Base-by-base conservation (phyloP, 2,888 invertebrate species). In the Helobdella robusta region DNA sequence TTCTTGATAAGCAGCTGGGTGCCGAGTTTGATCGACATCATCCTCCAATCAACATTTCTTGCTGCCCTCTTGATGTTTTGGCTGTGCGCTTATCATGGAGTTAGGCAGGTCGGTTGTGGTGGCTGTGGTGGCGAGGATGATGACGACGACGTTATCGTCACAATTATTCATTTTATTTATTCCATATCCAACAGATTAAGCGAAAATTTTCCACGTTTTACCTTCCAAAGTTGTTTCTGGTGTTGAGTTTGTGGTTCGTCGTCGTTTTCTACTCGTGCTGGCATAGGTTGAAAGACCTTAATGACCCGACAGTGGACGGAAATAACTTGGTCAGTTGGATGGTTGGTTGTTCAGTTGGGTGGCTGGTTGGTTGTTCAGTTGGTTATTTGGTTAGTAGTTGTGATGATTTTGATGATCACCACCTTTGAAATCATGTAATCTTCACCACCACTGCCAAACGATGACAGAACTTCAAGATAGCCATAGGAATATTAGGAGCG, bases 1-100 rank as follows among this genome's bases (percentile, higher is more conserved):
- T 89, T 95, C 77, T 84, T 95, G 66, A 83, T 90, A 52, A 87
- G 90, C 74, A 89, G 91, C 20, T 89, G 90, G 85, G 82, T 92
- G 66, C 92, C 93, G 0, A 89, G 91, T n/a, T 86, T 94, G 83
- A 76, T 93, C 72, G 94, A 95, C 79, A 88, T 91, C 0, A 77
- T 92, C 54, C 86, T 91, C 72, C 94, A 95, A 81, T 88, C 89
- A 0, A 86, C 89, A 0, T 95, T 95, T 79, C 83, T 95, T 0
- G 88, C 88, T 71, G 86, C 87, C 4, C 83, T 97, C 66, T 83
- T 95, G 71, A 83, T 95, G 75, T 94, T 93, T 74, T 95, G 95
- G 94, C 84, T 97, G 20, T 91, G 91, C 72, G 86, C 92, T 71
- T 95, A 94, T 80, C 95, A 97, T 77, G 95, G 94, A 1, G 82